Evolutionary conservation across 2,888 invertebrate species (phyloP).

Genomic region (Nysson spinosus): DNA sequence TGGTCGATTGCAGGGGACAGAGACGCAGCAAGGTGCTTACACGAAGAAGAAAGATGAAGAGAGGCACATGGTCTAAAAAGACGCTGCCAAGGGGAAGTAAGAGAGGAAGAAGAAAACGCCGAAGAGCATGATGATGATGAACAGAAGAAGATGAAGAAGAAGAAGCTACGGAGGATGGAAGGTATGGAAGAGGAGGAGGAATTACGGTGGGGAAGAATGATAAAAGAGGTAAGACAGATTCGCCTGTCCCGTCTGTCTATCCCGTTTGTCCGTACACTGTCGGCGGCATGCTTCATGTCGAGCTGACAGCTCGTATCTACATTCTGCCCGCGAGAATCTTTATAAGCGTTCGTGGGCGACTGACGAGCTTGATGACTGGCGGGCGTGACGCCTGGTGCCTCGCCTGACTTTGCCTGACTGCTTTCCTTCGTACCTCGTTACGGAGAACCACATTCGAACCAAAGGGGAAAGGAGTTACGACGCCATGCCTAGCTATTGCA

Average conservation of each 20-base stretch:
- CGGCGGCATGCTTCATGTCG: constrained; percentile 66
- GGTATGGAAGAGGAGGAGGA: neutral
- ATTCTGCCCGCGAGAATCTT: constrained; percentile 67
- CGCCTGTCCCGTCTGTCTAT: constrained; percentile 54
- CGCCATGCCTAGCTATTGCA: constrained; percentile 61
- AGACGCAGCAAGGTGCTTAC: constrained; percentile 23
- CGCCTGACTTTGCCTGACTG: constrained; percentile 57
- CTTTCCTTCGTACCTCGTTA: constrained; percentile 65
- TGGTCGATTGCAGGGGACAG: constrained; percentile 31
- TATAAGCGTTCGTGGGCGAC: constrained; percentile 68
- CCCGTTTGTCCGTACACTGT: constrained; percentile 60
- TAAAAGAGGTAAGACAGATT: constrained; percentile 50
- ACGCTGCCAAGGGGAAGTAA: constrained; percentile 8
- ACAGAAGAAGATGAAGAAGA: no score
- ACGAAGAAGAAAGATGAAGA: constrained; percentile 22
- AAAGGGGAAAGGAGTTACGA: constrained; percentile 54
- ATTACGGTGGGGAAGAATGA: neutral
- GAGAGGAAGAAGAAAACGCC: no score
- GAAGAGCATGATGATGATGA: no score
- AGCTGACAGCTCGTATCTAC: constrained; percentile 69
- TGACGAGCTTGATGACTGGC: constrained; percentile 70
- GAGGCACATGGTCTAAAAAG: no score
- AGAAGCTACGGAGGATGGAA: neutral
- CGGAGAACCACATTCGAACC: constrained; percentile 48
- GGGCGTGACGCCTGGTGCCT: constrained; percentile 65